These are phyloP conservation scores for Aphaenogaster ashmeadi DNA, from an alignment of 1,140 invertebrate genomes.

Conservation along the genomic window DNA sequence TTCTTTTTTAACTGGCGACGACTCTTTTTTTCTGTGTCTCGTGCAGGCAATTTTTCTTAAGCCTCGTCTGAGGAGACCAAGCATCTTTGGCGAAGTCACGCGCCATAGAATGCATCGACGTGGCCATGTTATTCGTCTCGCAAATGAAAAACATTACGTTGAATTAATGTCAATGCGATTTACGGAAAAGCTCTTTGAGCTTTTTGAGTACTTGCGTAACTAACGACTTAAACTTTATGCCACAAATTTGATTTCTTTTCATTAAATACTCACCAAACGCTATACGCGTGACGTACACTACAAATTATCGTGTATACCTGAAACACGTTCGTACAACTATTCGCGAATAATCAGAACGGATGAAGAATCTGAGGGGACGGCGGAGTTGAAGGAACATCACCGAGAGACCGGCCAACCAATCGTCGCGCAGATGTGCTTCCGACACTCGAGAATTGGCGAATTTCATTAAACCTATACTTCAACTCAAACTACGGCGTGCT, in stretches of 20 bases:
- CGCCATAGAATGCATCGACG: constrained; percentile 39
- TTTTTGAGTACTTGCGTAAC: neutral
- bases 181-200: neutral
- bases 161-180: neutral
- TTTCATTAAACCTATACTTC: constrained; percentile 64
- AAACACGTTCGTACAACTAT: constrained; percentile 8
- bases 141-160: constrained; percentile 35
- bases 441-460: constrained; percentile 12
- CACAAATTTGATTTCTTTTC: constrained; percentile 14
- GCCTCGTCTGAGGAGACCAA: constrained; percentile 70
- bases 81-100: constrained; percentile 44
- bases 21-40: constrained; percentile 57
- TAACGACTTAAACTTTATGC: constrained; percentile 1
- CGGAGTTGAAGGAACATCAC: neutral
- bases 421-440: neutral
- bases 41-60: constrained; percentile 62
- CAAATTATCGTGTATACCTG: neutral
- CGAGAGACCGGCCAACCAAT: neutral
- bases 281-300: neutral
- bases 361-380: constrained; percentile 21
- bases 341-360: neutral
- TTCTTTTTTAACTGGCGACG: constrained; percentile 62
- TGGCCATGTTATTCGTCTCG: neutral
- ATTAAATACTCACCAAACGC: neutral
- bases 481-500: constrained; percentile 28